phyloP scores from a whole-genome alignment of 2,113 vertebrate species.

The Panthera uncia region DNA sequence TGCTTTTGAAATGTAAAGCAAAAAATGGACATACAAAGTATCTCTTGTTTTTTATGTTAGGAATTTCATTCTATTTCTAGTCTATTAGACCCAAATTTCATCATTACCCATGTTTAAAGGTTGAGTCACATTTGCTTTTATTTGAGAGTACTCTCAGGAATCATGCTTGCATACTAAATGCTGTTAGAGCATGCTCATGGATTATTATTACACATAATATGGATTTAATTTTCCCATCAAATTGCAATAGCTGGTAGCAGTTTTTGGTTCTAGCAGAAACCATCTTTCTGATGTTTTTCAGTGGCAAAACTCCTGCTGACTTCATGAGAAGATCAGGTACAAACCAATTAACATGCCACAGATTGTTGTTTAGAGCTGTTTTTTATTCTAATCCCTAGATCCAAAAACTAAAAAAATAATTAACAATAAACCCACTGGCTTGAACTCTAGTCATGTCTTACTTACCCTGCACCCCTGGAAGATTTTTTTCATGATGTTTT shows the following conservation, averaged over 20 bases:
- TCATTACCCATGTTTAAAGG: slow-evolving; percentile 23
- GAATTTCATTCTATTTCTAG: slow-evolving; percentile 9
- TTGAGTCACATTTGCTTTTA: slow-evolving; percentile 42
- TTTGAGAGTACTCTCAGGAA: slow-evolving; percentile 34
- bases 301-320: background rate
- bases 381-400: slow-evolving; percentile 63
- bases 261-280: background rate
- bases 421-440: background rate
- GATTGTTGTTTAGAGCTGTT: slow-evolving; percentile 22
- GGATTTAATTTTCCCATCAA: slow-evolving; percentile 32
- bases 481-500: slow-evolving; percentile 8
- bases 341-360: slow-evolving; percentile 10
- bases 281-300: background rate
- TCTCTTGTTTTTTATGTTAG: background rate
- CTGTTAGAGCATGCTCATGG: background rate
- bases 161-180: background rate
- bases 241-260: background rate
- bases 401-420: slow-evolving; percentile 14
- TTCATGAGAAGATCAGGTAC: slow-evolving; percentile 11
- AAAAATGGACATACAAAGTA: background rate
- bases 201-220: background rate
- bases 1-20: slow-evolving; percentile 6
- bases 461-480: background rate
- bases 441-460: slow-evolving; percentile 39
- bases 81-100: background rate